These are phyloP conservation scores for Hybos culiciformis DNA, from an alignment of 2,888 invertebrate species.

Conservation along the genomic window DNA sequence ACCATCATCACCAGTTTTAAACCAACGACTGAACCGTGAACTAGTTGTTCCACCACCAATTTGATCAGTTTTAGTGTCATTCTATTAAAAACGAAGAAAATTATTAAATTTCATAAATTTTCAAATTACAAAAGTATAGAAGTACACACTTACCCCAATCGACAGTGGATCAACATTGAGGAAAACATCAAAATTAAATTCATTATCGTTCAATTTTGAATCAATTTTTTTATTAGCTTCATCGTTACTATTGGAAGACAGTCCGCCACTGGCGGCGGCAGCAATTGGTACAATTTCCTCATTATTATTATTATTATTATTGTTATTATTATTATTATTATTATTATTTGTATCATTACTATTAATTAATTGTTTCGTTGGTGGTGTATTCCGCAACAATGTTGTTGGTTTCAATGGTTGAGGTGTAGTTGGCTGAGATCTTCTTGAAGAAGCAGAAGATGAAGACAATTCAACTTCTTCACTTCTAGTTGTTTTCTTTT, in stretches of 20 bases:
- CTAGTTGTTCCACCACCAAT: slow-evolving; percentile 39
- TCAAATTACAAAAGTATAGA: neutral
- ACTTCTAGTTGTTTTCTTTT: neutral
- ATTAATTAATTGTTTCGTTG: neutral
- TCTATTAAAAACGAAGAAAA: slow-evolving; percentile 42
- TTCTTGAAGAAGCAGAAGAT: neutral
- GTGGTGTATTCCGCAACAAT: neutral
- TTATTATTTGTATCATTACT: slow-evolving; percentile 9
- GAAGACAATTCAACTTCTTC: neutral
- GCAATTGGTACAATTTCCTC: slow-evolving; percentile 9
- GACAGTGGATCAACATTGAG: slow-evolving; percentile 68
- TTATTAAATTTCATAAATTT: neutral
- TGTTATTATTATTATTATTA: slow-evolving; percentile 1
- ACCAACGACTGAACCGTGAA: slow-evolving; percentile 71
- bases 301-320: slow-evolving; percentile 4
- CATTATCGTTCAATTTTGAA: slow-evolving; percentile 14
- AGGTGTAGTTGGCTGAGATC: neutral
- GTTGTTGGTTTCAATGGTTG: neutral
- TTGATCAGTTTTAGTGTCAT: slow-evolving; percentile 35
- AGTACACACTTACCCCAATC: slow-evolving; percentile 43
- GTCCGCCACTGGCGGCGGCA: slow-evolving; percentile 1
- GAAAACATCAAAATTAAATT: slow-evolving; percentile 75
- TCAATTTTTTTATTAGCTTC: neutral
- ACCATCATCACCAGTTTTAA: slow-evolving; percentile 37
- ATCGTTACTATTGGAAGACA: slow-evolving; percentile 3